phyloP scores from a whole-genome alignment of 1,140 invertebrate genomes.

The Holotrichia oblita region DNA sequence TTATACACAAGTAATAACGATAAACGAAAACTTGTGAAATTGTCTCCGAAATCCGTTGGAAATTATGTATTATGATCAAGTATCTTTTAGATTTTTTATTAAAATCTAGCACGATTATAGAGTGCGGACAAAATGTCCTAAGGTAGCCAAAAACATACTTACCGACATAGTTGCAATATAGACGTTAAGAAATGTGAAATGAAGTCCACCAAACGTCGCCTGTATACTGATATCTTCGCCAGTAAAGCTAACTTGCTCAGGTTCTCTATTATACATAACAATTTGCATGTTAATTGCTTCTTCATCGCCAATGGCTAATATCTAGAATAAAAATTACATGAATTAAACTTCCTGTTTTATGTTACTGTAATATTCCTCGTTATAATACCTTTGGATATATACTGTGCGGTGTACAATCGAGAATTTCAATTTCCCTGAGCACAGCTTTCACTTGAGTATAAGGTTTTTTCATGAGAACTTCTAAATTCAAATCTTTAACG shows the following conservation, averaged over 20 bases:
- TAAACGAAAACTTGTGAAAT: too few relatives aligned
- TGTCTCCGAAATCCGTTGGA: too few relatives aligned
- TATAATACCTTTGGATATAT: constrained; percentile 75
- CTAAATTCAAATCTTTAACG: constrained; percentile 71
- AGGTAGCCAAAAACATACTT: too few relatives aligned
- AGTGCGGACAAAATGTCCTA: too few relatives aligned
- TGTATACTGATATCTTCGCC: constrained; percentile 85
- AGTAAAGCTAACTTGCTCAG: constrained; percentile 60
- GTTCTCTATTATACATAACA: constrained; percentile 75
- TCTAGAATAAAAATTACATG: constrained; percentile 65
- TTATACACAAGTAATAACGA: too few relatives aligned
- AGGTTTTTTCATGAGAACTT: constrained; percentile 73
- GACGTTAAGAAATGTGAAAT: constrained; percentile 80
- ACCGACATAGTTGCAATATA: constrained; percentile 86
- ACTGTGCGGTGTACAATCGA: constrained; percentile 75
- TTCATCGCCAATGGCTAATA: constrained; percentile 79
- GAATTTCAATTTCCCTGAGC: constrained; percentile 77
- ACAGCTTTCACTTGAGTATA: constrained; percentile 78
- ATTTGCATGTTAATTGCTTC: constrained; percentile 78
- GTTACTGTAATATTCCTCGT: too few relatives aligned
- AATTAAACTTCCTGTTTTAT: too few relatives aligned
- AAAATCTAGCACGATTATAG: too few relatives aligned
- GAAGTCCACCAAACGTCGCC: constrained; percentile 75
- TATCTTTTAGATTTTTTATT: too few relatives aligned
- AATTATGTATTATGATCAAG: too few relatives aligned